Conservation (phyloP, 1,140 invertebrate species). For the Triops longicaudatus region DNA sequence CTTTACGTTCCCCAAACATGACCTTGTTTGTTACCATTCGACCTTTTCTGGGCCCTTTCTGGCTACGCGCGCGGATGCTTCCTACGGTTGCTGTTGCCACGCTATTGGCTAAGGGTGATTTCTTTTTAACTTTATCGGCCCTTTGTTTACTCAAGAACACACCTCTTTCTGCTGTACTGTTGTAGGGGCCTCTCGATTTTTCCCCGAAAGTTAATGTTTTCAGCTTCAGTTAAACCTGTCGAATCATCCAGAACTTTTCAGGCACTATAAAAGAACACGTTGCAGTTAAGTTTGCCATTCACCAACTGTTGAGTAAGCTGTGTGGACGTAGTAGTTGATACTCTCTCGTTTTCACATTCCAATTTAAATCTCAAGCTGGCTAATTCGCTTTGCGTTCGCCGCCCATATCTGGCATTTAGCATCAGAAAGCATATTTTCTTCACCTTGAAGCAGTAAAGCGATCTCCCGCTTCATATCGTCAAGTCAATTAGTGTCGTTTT, state of each 20-base stretch:
- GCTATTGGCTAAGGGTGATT: neutral
- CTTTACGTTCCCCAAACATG: neutral
- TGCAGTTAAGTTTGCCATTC: neutral
- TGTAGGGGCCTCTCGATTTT: neutral
- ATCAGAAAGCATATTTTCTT: neutral
- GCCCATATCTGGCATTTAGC: neutral
- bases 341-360: neutral
- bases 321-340: neutral
- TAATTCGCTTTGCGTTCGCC: neutral
- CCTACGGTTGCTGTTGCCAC: neutral
- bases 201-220: neutral
- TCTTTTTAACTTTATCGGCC: neutral
- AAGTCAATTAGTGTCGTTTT: neutral
- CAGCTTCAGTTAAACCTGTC: neutral
- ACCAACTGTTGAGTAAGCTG: neutral
- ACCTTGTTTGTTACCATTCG: slow-evolving; percentile 7
- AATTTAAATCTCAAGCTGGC: neutral
- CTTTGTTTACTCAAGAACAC: neutral
- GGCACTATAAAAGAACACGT: neutral
- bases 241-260: neutral
- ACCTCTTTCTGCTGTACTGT: neutral
- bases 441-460: neutral
- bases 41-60: neutral
- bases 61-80: neutral
- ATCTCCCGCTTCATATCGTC: neutral